Percentiles rank a stretch among this genome's conserved stretches.
Evolutionary conservation across 2,113 vertebrate genomes (phyloP).

Genomic region (Spilogale gracilis): DNA sequence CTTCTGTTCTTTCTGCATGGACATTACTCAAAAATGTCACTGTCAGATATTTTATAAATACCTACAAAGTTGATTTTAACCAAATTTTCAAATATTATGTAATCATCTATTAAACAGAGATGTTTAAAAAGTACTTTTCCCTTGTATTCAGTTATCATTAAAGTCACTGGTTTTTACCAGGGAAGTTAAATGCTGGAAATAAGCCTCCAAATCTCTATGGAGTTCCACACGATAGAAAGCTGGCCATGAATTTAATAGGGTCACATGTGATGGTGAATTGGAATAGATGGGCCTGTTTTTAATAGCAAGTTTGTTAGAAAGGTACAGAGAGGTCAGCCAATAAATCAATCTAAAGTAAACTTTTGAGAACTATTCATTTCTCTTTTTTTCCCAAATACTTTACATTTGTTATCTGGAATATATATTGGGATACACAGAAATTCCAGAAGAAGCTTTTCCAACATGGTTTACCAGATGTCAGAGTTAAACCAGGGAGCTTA

Average conservation of each 20-base stretch:
- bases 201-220: constrained; percentile 53
- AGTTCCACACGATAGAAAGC: constrained; percentile 38
- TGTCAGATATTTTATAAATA: background rate
- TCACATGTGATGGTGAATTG: constrained; percentile 45
- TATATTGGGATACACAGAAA: constrained; percentile 49
- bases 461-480: constrained; percentile 69
- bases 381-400: constrained; percentile 60
- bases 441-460: constrained; percentile 55
- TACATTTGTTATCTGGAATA: constrained; percentile 73
- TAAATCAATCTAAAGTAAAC: constrained; percentile 78
- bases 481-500: background rate
- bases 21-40: background rate
- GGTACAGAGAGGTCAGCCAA: constrained; percentile 74
- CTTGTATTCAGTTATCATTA: constrained; percentile 36
- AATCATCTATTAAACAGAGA: background rate
- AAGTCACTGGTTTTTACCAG: constrained; percentile 47
- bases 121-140: constrained; percentile 49
- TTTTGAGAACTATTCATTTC: constrained; percentile 67
- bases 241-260: constrained; percentile 57
- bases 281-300: constrained; percentile 72
- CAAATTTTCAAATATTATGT: constrained; percentile 41
- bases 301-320: constrained; percentile 78
- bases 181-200: constrained; percentile 61
- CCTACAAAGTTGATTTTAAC: constrained; percentile 37
- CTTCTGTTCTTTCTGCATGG: background rate